Evolutionary conservation across 2,113 vertebrate species (phyloP).

Genomic region (Rhinogobius similis): DNA sequence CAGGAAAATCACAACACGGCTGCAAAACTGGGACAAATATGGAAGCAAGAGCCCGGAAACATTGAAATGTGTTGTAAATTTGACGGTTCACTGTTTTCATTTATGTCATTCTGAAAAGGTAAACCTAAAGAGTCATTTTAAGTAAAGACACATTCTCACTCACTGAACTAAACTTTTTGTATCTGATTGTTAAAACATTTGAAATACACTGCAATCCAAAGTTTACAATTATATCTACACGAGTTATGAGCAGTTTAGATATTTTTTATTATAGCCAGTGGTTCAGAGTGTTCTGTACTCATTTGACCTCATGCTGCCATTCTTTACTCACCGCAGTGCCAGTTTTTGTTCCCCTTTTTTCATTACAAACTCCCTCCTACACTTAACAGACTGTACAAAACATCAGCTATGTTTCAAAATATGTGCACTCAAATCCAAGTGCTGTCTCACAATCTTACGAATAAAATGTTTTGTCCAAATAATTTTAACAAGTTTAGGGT

Average conservation of each 20-base stretch:
- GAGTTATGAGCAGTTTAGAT: background rate
- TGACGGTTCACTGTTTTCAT: too few species aligned
- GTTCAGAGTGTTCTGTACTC: background rate
- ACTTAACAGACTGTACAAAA: background rate
- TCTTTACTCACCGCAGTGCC: background rate
- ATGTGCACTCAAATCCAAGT: background rate
- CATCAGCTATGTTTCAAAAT: background rate
- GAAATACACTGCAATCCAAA: background rate
- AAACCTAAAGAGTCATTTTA: too few species aligned
- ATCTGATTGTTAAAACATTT: background rate
- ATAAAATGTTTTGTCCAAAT: background rate
- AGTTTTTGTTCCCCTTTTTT: background rate
- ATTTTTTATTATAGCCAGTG: background rate
- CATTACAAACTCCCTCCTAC: background rate
- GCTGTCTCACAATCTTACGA: background rate
- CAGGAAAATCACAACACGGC: constrained; percentile 47
- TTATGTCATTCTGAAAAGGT: too few species aligned
- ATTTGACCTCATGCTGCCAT: background rate
- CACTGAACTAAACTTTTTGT: background rate
- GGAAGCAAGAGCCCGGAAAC: too few species aligned
- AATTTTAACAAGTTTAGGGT: too few species aligned
- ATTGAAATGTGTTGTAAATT: too few species aligned
- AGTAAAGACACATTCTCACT: too few species aligned
- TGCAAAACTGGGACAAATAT: constrained; percentile 39
- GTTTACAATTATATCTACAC: background rate